phyloP scores from a whole-genome alignment of 2,797 vertebrate species.

The Myripristis jacobus region DNA sequence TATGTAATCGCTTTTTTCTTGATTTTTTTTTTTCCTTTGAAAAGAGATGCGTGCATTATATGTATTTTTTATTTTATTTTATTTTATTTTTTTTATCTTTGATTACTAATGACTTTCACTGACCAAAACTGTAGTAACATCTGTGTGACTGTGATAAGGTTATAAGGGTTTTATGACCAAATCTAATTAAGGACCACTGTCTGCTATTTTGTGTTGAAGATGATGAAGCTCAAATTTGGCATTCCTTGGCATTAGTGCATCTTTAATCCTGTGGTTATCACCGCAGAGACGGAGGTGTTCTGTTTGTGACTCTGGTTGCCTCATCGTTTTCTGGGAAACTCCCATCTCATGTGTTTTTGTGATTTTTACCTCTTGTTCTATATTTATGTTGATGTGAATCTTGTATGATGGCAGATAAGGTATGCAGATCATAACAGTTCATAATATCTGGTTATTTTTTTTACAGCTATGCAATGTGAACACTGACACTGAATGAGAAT shows the following conservation, averaged over 20 bases:
- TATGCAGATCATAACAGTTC: conserved; percentile 27
- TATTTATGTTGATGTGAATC: conserved; percentile 47
- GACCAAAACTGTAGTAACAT: conserved; percentile 5
- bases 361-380: conserved; percentile 44
- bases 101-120: conserved; percentile 47
- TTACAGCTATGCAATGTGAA: conserved; percentile 27
- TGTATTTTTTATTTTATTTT: conserved; percentile 17
- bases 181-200: neutral
- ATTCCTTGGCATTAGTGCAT: conserved; percentile 12
- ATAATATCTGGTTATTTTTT: conserved; percentile 12
- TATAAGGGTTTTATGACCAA: conserved; percentile 40
- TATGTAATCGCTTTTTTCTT: conserved; percentile 18
- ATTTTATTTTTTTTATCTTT: no score
- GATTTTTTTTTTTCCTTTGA: conserved; percentile 8
- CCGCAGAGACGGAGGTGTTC: conserved; percentile 19
- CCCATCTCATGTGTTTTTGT: conserved; percentile 26
- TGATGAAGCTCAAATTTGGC: conserved; percentile 1
- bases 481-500: conserved; percentile 40
- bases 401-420: neutral
- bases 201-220: conserved; percentile 19
- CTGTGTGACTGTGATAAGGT: conserved; percentile 22
- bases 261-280: conserved; percentile 65
- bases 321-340: conserved; percentile 16
- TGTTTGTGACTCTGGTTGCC: conserved; percentile 11
- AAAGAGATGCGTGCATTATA: conserved; percentile 12